A percentile compares a stretch with the other conserved stretches of the same genome.
Evolutionary conservation across 1,140 invertebrate genomes (phyloP).

Genomic region (Drosophila parabipectinata): DNA sequence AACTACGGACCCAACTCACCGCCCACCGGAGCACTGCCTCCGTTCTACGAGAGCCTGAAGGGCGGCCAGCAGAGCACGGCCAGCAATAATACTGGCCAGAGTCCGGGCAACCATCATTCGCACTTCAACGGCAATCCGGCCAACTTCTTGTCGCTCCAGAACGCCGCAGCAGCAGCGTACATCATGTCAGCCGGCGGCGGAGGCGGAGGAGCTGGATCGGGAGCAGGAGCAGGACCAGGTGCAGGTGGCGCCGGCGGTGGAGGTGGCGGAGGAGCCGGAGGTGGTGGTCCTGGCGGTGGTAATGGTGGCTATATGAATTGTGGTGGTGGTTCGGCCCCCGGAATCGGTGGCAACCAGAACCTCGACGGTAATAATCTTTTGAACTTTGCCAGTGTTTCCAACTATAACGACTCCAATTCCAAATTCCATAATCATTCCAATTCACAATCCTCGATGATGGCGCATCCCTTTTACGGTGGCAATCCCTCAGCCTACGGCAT

Average conservation of each 20-base stretch:
- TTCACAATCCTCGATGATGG: constrained; percentile 11
- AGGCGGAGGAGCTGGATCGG: constrained; percentile 14
- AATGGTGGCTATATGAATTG: constrained; percentile 42
- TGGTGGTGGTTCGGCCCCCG: constrained; percentile 7
- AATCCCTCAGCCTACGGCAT: constrained; percentile 92
- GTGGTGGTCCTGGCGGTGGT: constrained; percentile 8
- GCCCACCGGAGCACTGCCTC: constrained; percentile 91
- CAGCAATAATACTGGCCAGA: constrained; percentile 35
- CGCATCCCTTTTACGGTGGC: constrained; percentile 89
- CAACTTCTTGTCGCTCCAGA: constrained; percentile 87
- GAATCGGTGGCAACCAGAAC: constrained; percentile 19
- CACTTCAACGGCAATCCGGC: constrained; percentile 85
- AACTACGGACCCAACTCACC: constrained; percentile 93
- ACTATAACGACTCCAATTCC: constrained; percentile 73
- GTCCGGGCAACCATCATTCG: constrained; percentile 6
- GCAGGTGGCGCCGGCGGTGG: constrained; percentile 10
- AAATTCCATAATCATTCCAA: constrained; percentile 83
- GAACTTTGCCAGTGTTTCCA: constrained; percentile 76
- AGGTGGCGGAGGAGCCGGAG: constrained; percentile 18
- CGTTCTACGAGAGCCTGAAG: constrained; percentile 93
- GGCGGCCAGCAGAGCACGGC: constrained; percentile 86
- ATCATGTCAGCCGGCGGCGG: constrained; percentile 68
- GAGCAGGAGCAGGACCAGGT: constrained; percentile 2
- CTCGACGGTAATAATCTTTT: constrained; percentile 76
- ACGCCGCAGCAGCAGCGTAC: constrained; percentile 73